phyloP scores from a whole-genome alignment of 1,140 invertebrate genomes.

The Dryas iulia region DNA sequence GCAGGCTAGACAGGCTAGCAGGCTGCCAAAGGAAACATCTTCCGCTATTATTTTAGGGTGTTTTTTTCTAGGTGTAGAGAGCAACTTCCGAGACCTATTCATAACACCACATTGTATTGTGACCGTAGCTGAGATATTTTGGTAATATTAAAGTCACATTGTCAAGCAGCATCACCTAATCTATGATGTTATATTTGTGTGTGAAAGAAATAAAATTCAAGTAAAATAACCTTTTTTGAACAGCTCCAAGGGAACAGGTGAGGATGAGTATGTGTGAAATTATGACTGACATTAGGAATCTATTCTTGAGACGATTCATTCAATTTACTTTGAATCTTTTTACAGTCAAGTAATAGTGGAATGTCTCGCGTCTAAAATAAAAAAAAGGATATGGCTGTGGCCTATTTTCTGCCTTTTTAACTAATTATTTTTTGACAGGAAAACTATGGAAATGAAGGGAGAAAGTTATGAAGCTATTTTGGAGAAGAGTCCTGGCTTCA shows the following conservation, averaged over 20 bases:
- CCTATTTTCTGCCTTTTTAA: slow-evolving; percentile 30
- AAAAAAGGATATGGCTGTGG: slow-evolving; percentile 41
- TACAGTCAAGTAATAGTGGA: slow-evolving; percentile 45
- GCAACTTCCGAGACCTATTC: slow-evolving; percentile 55
- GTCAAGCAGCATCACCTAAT: slow-evolving; percentile 69
- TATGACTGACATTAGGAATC: slow-evolving; percentile 63
- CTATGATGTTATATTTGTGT: slow-evolving; percentile 75
- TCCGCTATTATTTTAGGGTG: slow-evolving; percentile 74
- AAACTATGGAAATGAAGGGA: slow-evolving; percentile 88
- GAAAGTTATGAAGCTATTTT: slow-evolving; percentile 92
- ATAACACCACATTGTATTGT: slow-evolving; percentile 59
- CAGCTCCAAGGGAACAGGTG: slow-evolving; percentile 77
- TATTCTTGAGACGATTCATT: slow-evolving; percentile 53
- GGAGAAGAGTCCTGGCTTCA: slow-evolving; percentile 91
- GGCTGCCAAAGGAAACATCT: slow-evolving; percentile 41
- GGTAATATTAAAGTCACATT: slow-evolving; percentile 76
- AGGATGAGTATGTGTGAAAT: slow-evolving; percentile 76
- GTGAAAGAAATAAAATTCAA: slow-evolving; percentile 74
- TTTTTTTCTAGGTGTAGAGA: slow-evolving; percentile 78
- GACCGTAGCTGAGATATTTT: slow-evolving; percentile 68
- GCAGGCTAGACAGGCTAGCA: slow-evolving; percentile 32
- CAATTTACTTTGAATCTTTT: slow-evolving; percentile 44
- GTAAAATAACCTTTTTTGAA: slow-evolving; percentile 78
- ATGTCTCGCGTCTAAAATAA: slow-evolving; percentile 46
- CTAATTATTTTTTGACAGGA: slow-evolving; percentile 81